Evolutionary conservation across 2,888 invertebrate species (phyloP), one percentile per base, ranked within the genome.

Genomic region (Orgyia antiqua): DNA sequence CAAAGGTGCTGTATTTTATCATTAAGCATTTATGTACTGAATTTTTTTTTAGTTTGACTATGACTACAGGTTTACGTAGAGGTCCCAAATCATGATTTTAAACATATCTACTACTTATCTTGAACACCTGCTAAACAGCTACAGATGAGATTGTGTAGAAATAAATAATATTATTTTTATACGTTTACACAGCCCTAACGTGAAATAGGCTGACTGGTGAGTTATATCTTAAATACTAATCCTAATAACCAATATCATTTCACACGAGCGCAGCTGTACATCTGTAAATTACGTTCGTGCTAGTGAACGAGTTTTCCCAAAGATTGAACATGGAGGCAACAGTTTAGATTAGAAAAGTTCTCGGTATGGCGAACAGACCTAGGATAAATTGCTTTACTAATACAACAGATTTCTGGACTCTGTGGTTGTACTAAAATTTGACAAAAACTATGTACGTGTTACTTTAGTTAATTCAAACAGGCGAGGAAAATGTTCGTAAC

Each of bases 311-410:
- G 65, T 68, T 72, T 64, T 49, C 58, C 47, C 60, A 59, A 72
- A 72, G 74, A 73, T 71, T 62, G 74, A 68, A 68, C 65, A 60
- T 61, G 65, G 58, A 55, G 60, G 66, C 61, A 74, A 64, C 73
- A 77, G 75, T 80, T 82, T 82, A 80, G 80, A 83, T 83, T 77
- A 82, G 82, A 83, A 83, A 83, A 83, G 82, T 83, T 83, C 60
- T 62, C 58, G 61, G 42, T 51, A 44, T 47, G 56, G 58, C 61
- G 54, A 57, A 58, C 65, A 55, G 57, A 56, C 58, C 61, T 53
- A 41, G 67, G 69, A 79, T 77, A 82, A 82, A 83, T 82, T 79
- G 78, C 77, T 80, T 76, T 66, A 72, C 74, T 82, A 79, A 80
- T 77, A 78, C 76, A 77, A 78, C 78, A 79, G 69, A 79, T 78